These are phyloP conservation scores for Selene dorsalis DNA, from an alignment of 2,797 vertebrate species.

Conservation along the genomic window DNA sequence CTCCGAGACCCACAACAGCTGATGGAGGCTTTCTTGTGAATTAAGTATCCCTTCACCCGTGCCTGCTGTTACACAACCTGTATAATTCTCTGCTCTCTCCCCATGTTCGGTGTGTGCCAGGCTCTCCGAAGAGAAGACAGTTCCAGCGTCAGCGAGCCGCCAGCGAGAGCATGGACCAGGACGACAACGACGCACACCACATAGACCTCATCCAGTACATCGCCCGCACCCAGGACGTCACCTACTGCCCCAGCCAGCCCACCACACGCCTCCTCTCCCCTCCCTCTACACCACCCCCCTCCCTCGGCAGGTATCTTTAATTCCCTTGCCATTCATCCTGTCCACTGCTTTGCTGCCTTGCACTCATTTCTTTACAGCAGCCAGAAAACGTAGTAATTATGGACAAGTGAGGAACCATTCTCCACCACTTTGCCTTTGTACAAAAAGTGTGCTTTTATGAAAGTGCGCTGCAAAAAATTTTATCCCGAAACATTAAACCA, in stretches of 20 bases:
- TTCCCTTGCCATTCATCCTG: conserved; percentile 87
- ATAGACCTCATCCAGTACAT: conserved; percentile 97
- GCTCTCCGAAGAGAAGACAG: conserved; percentile 95
- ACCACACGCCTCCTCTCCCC: conserved; percentile 86
- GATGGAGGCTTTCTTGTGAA: conserved; percentile 49
- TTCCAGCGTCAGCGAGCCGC: conserved; percentile 97
- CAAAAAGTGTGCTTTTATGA: conserved; percentile 21
- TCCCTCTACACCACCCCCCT: conserved; percentile 89
- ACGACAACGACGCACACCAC: conserved; percentile 87
- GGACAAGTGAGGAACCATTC: conserved; percentile 18
- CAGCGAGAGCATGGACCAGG: conserved; percentile 97
- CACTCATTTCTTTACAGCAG: conserved; percentile 66
- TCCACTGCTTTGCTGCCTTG: conserved; percentile 81
- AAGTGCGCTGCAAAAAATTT: not conserved
- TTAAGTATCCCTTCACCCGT: conserved; percentile 36
- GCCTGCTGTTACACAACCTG: conserved; percentile 34
- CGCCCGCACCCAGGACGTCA: conserved; percentile 86
- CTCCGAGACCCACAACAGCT: conserved; percentile 35
- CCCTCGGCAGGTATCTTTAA: conserved; percentile 99
- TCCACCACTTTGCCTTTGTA: conserved; percentile 22
- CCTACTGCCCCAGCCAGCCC: conserved; percentile 82
- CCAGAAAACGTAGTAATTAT: conserved; percentile 16
- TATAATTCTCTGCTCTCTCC: conserved; percentile 31
- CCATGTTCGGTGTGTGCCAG: conserved; percentile 71
- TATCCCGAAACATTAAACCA: too few relatives aligned